Evolutionary conservation across 1,140 invertebrate genomes (phyloP), one percentile per base, ranked within the genome.

Genomic region (Heliconius nattereri): DNA sequence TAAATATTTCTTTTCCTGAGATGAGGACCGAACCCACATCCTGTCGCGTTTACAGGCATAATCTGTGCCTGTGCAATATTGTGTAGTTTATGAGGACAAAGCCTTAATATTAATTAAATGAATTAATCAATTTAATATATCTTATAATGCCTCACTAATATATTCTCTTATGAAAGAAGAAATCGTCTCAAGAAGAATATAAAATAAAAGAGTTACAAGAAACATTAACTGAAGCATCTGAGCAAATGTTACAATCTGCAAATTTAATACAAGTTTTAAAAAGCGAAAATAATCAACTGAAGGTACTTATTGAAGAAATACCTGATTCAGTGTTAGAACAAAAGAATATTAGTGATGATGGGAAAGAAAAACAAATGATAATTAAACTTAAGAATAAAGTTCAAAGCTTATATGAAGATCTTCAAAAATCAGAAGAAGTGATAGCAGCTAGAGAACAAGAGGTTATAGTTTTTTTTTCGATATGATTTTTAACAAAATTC

Each of bases 121-220:
- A 35, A 35, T 35, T 35, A 35, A 35, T 35, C 7, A 35, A 35
- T 7, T 5, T 5, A 32, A 32, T 32, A 32, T 32, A 13, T 45
- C 13, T 45, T 45, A 45, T 45, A 45, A 66, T 29, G 26, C 13
- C 23, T 66, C 11, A 16, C 23, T 19, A 13, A 16, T 66, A 13
- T 66, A 16, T 66, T 26, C 2, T 29, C 3, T 13, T 66, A 66
- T 66, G 2, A 66, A 66, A 66, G 60, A 66, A 72, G 13, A 72
- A 37, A 72, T 72, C 45, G 8, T 26, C 23, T 26, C 57, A 70
- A 81, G 94, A 96, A 83, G 96, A 97, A 84, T 85, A 94, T 74
- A 96, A 97, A 91, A 96, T 98, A 78, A 91, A 94, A 78, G 95
- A 96, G 82, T 90, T 98, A 49, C 96, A 97, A 89, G 95, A 95